Evolutionary conservation across 2,113 vertebrate genomes (phyloP).

Genomic region (Narcine bancroftii): DNA sequence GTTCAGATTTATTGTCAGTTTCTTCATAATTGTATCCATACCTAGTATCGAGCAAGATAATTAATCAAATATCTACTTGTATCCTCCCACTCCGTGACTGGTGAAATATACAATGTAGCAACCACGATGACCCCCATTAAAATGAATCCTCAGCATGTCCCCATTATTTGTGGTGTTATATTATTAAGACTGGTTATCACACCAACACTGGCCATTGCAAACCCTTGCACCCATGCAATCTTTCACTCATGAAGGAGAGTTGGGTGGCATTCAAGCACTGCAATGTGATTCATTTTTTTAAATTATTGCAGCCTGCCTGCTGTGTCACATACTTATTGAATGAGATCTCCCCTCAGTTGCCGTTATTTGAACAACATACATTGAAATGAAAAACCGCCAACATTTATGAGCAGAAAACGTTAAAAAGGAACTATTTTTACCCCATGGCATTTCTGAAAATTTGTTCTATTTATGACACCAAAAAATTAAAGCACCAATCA

Average conservation of each 20-base stretch:
- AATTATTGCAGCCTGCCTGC: background rate
- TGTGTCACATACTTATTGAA: constrained; percentile 20
- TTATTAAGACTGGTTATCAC: background rate
- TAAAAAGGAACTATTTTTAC: background rate
- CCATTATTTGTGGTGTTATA: background rate
- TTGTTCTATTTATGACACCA: background rate
- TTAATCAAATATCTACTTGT: background rate
- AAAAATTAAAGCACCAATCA: background rate
- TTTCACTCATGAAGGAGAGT: background rate
- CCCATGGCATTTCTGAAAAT: background rate
- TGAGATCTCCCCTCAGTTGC: constrained; percentile 25
- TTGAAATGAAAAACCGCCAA: constrained; percentile 12
- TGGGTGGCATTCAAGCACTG: constrained; percentile 4
- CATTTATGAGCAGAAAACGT: background rate
- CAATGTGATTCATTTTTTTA: constrained; percentile 33
- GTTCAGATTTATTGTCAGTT: no score
- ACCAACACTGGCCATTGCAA: background rate
- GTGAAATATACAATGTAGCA: background rate
- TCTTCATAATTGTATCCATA: background rate
- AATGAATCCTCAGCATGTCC: background rate
- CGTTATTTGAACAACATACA: constrained; percentile 17
- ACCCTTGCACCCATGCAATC: background rate
- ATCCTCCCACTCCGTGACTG: background rate
- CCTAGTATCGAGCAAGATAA: background rate
- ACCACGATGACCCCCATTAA: background rate